Base-by-base conservation (phyloP, 2,888 invertebrate genomes). In the Drosophila infuscata region DNA sequence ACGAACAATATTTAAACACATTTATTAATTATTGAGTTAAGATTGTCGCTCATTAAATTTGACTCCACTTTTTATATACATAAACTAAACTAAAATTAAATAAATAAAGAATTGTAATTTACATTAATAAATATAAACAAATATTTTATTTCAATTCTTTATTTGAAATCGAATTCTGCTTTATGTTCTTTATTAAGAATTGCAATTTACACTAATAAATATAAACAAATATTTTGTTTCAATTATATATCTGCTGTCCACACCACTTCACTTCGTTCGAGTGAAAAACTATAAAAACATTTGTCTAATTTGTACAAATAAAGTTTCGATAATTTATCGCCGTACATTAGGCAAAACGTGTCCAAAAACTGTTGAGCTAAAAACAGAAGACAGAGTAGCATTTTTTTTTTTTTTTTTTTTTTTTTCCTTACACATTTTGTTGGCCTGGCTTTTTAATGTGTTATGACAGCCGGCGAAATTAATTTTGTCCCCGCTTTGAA, bases 401-500 rank as follows among this genome's bases (percentile, higher is more conserved):
- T n/a, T 56, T 32, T 67, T 53, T 25, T 25, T 25, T 25, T 25
- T 25, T 3, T 25, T 3, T 25, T 25, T 25, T 49, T 65, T 60
- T 15, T n/a, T n/a, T n/a, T n/a, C n/a, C 46, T 49, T 58, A 25
- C 46, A 60, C 62, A 9, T 53, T 38, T 69, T 33, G 52, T 69
- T 69, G 32, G 61, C 61, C 57, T 51, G 35, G 56, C 60, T 70
- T 70, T 63, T 77, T 71, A 77, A 77, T 74, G 78, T 77, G 57
- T 64, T 64, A 64, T 73, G 74, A 60, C 74, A 78, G 78, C 57
- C 74, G 72, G 63, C 56, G 41, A 74, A 74, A 77, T 78, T 41
- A 74, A 72, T 77, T 74, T 77, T 35, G 63, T 77, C 49, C 51
- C 64, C 59, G 77, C 78, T 74, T 74, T 62, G 43, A 59, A 63